Evolutionary conservation across 2,797 vertebrate species (phyloP).

Genomic region (Gambusia yucatana): DNA sequence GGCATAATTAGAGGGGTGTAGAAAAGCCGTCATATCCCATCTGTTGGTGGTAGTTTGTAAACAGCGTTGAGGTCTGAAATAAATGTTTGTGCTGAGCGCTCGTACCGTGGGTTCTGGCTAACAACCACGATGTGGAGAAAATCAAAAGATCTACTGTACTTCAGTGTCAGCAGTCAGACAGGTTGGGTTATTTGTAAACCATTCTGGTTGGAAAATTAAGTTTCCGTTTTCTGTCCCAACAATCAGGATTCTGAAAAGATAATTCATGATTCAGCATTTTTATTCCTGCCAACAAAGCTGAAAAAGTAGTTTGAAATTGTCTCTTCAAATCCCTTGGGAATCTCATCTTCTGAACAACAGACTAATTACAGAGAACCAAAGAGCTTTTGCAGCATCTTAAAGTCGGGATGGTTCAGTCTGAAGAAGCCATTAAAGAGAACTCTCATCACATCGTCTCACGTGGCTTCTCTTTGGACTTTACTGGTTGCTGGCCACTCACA

Average conservation of each 20-base stretch:
- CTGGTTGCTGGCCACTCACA: conserved; percentile 1
- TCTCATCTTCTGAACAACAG: conserved; percentile 20
- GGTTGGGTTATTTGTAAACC: conserved; percentile 49
- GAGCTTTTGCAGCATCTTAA: conserved; percentile 55
- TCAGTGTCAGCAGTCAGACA: conserved; percentile 59
- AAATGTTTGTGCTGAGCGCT: conserved; percentile 59
- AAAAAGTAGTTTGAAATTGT: conserved; percentile 41
- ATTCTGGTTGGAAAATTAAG: conserved; percentile 57
- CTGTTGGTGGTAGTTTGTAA: conserved; percentile 69
- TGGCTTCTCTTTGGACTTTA: conserved; percentile 26
- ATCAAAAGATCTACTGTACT: conserved; percentile 66
- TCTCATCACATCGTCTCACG: conserved; percentile 11
- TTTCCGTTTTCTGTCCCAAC: conserved; percentile 43
- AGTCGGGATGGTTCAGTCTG: conserved; percentile 61
- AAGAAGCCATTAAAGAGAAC: conserved; percentile 26
- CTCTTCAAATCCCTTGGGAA: conserved; percentile 32
- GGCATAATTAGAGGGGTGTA: conserved; percentile 52
- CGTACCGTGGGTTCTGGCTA: conserved; percentile 41
- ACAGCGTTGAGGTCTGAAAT: conserved; percentile 59
- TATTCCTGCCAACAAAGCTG: conserved; percentile 32
- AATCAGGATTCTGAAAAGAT: conserved; percentile 58
- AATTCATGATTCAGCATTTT: conserved; percentile 61
- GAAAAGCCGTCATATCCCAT: conserved; percentile 48
- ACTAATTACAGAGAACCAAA: conserved; percentile 36
- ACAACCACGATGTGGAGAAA: conserved; percentile 53